phyloP scores from a whole-genome alignment of 2,888 invertebrate genomes.

The Dyspetes luteomarginatus region DNA sequence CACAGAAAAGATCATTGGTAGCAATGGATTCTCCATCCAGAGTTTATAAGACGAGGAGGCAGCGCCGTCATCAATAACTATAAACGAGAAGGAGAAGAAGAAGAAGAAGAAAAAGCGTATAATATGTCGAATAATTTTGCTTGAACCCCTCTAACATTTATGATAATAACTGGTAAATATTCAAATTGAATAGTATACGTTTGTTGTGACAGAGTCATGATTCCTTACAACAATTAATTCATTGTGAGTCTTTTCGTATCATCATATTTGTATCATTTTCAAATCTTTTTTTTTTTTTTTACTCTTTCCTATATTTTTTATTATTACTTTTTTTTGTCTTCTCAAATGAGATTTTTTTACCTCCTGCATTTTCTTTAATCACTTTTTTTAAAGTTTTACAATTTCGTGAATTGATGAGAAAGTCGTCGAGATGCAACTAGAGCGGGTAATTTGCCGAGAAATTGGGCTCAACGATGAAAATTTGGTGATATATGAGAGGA shows the following conservation, averaged over 20 bases:
- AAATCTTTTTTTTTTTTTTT: not conserved
- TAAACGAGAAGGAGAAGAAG: constrained; percentile 45
- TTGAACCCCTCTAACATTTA: not conserved
- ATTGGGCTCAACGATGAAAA: constrained; percentile 47
- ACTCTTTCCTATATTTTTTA: too few species aligned
- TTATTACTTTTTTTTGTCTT: too few species aligned
- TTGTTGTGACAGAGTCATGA: constrained; percentile 7
- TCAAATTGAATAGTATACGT: constrained; percentile 24
- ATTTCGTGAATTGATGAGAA: not conserved
- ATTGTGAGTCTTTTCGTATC: constrained; percentile 11
- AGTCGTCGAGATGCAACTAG: constrained; percentile 6
- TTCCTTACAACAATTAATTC: constrained; percentile 8
- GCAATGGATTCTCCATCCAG: not conserved
- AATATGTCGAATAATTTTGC: constrained; percentile 13
- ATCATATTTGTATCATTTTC: not conserved
- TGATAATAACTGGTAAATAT: constrained; percentile 24
- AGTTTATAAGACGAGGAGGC: constrained; percentile 32
- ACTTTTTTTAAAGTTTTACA: not conserved
- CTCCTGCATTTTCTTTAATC: too few species aligned
- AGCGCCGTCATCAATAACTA: constrained; percentile 55
- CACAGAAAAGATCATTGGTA: not conserved
- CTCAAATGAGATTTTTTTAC: too few species aligned
- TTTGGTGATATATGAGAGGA: constrained; percentile 13
- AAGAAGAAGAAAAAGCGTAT: not conserved
- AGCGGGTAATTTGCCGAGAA: constrained; percentile 56